Evolutionary conservation across 2,797 vertebrate genomes (phyloP).

Genomic region (Carapus acus): DNA sequence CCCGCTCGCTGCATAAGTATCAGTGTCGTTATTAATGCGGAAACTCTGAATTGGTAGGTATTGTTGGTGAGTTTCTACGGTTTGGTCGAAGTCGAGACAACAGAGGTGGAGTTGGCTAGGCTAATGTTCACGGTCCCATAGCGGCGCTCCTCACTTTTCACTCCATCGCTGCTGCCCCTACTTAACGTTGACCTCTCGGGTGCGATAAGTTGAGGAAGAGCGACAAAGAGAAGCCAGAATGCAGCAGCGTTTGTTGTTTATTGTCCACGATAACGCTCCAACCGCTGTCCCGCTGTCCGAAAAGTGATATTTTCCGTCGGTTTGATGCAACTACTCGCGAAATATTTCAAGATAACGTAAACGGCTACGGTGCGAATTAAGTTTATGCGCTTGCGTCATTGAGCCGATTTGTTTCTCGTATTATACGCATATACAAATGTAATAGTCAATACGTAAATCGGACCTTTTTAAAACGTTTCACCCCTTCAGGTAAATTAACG

Average conservation of each 20-base stretch:
- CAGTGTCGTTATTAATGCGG: constrained; percentile 50
- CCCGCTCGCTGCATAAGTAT: constrained; percentile 6
- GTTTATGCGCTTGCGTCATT: not conserved
- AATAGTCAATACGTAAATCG: constrained; percentile 31
- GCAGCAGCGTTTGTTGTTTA: not conserved
- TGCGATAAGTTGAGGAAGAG: too few species aligned
- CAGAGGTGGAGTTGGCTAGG: constrained; percentile 16
- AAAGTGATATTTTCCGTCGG: not conserved
- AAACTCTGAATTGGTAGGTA: constrained; percentile 54
- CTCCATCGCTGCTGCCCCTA: not conserved
- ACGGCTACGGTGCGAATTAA: not conserved
- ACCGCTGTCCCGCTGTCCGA: too few species aligned
- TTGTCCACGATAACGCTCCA: not conserved
- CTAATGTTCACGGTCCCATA: constrained; percentile 13
- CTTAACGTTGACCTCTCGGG: too few species aligned
- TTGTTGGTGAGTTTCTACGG: constrained; percentile 62
- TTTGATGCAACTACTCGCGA: not conserved
- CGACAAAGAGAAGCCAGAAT: too few species aligned
- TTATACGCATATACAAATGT: constrained; percentile 45
- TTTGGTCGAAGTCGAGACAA: constrained; percentile 31
- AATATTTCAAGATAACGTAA: not conserved
- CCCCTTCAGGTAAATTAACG: not conserved
- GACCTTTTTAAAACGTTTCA: constrained; percentile 5
- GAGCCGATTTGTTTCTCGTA: constrained; percentile 6
- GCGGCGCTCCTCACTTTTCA: not conserved